Conservation (phyloP, 2,888 invertebrate genomes). For the Hirtodrosophila histrioides region DNA sequence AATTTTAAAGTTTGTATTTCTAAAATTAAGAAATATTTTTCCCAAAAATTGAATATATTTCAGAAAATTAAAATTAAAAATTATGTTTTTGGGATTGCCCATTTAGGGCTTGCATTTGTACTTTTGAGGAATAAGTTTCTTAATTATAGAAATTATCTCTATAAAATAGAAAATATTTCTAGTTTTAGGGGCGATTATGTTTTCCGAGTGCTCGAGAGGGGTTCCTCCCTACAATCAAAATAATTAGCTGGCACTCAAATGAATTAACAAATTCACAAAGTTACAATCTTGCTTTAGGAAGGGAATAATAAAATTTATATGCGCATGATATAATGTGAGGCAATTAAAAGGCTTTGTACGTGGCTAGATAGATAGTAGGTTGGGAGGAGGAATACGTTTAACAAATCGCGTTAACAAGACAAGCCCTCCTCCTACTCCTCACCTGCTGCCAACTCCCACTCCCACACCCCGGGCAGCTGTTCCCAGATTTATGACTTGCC, state of each 20-base stretch:
- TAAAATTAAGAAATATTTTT: too few relatives aligned
- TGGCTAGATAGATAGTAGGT: constrained; percentile 13
- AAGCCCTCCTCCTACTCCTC: too few relatives aligned
- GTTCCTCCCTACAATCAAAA: constrained; percentile 39
- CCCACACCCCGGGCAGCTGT: constrained; percentile 2
- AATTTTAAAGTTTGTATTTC: too few relatives aligned
- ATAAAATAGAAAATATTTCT: too few relatives aligned
- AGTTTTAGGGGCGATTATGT: too few relatives aligned
- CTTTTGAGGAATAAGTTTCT: too few relatives aligned
- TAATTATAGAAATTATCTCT: too few relatives aligned
- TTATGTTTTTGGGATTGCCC: too few relatives aligned
- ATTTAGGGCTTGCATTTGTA: too few relatives aligned
- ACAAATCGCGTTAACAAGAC: constrained; percentile 31
- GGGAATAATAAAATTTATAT: neutral
- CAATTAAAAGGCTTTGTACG: constrained; percentile 33
- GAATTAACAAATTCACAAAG: constrained; percentile 46
- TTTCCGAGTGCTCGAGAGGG: too few relatives aligned
- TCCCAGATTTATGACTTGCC: constrained; percentile 40
- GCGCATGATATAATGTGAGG: constrained; percentile 11
- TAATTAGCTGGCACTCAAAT: constrained; percentile 56
- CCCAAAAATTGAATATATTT: too few relatives aligned
- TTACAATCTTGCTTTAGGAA: neutral
- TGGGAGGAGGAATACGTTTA: neutral
- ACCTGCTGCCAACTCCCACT: neutral
- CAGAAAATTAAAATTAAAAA: too few relatives aligned